Evolutionary conservation across 1,140 invertebrate genomes (phyloP), one percentile per base, ranked within the genome.

Genomic region (Pseudobourletiella spinata): DNA sequence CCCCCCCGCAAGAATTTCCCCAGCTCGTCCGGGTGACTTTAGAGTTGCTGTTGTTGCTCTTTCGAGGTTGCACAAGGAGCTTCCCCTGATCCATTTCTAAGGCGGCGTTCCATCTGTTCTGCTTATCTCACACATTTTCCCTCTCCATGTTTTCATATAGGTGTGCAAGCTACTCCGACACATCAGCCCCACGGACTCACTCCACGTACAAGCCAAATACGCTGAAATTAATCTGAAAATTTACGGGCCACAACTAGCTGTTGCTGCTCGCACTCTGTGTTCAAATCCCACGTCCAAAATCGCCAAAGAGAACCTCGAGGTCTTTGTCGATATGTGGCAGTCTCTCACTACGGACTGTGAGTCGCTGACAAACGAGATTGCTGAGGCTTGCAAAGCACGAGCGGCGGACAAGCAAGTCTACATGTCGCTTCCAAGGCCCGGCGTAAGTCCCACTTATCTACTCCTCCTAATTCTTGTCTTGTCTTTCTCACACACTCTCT

Each of bases 261-360:
- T 90, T 59, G 92, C 96, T 26, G 91, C 93, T 55, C 84, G 93
- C 65, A 95, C 92, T 25, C 77, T 98, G 50, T 90, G 88, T 59
- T 83, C 87, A 72, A 87, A 96, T 79, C 91, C 95, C 0, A 86
- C 83, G 52, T 96, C 92, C 72, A 92, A 95, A 77, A 95, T 96
- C 61, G 92, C 93, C 30, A 86, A 93, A 73, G 95, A 98, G 75
- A 98, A 98, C 79, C 82, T 98, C 16, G 64, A 67, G 29, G 42
- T 97, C 51, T 98, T 98, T 76, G 85, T 91, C 46, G 94, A 98
- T 73, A 94, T 95, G 83, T 98, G 95, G 92, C 89, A 94, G 69
- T 88, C 89, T 78, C 79, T 97, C 43, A 86, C 94, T 67, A 86
- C 86, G 25, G 94, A 97, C 72, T 85, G 93, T 1, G 86, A 85